Evolutionary conservation across 2,113 vertebrate species (phyloP).

Genomic region (Psammodynastes pulverulentus): DNA sequence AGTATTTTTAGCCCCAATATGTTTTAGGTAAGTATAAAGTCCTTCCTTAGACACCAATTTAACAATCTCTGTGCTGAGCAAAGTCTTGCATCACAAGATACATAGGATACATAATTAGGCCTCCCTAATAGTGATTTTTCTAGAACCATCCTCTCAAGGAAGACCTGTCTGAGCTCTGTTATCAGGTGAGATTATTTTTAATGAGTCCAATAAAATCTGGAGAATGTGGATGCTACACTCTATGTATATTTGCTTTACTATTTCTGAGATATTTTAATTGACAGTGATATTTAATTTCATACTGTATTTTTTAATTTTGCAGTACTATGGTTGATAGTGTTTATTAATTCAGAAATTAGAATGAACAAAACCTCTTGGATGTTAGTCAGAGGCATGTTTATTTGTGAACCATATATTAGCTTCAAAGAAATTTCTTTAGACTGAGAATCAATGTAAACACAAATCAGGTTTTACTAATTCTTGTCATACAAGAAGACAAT

Average conservation of each 20-base stretch:
- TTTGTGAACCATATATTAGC: not conserved
- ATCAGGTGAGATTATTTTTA: not conserved
- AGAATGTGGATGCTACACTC: not conserved
- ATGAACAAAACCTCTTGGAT: not conserved
- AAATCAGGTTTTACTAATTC: not conserved
- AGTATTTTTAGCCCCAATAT: not conserved
- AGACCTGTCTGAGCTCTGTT: not conserved
- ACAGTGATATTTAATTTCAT: not conserved
- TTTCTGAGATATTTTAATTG: slow-evolving; percentile 5
- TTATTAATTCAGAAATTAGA: not conserved
- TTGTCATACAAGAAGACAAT: not conserved
- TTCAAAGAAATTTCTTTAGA: not conserved
- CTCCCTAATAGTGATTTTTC: not conserved
- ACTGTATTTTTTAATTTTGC: not conserved
- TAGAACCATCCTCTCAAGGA: not conserved
- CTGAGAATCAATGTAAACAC: not conserved
- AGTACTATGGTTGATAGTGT: not conserved
- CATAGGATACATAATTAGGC: not conserved
- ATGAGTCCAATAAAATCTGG: not conserved
- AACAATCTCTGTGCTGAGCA: not conserved
- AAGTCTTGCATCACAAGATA: no score
- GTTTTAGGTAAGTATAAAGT: not conserved
- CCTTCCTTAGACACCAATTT: not conserved
- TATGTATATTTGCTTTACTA: not conserved
- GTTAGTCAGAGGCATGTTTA: not conserved